phyloP scores from a whole-genome alignment of 2,113 vertebrate species.

The Zapornia atra region DNA sequence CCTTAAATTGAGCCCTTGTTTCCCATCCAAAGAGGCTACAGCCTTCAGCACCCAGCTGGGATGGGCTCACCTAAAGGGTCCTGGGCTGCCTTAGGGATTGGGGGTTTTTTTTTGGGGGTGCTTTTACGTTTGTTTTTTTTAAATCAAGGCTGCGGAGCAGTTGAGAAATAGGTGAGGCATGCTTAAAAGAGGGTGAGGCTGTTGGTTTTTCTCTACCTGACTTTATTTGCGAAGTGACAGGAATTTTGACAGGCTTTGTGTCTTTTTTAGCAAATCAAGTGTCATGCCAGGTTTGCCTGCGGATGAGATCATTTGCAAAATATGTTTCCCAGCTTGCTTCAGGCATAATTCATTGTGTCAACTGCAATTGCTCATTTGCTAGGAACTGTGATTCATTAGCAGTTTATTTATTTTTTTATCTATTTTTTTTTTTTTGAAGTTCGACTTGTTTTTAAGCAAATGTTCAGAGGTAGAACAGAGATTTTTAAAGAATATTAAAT shows the following conservation, averaged over 20 bases:
- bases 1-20: neutral
- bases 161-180: conserved; percentile 23
- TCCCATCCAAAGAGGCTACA: fast-evolving
- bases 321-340: conserved; percentile 67
- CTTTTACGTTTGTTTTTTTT: no score
- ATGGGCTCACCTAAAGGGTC: neutral
- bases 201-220: conserved; percentile 57
- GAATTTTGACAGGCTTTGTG: conserved; percentile 60
- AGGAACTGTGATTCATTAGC: conserved; percentile 54
- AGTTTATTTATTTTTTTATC: neutral
- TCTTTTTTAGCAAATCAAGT: conserved; percentile 66
- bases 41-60: neutral
- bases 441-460: conserved; percentile 23
- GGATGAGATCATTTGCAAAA: conserved; percentile 75
- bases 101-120: neutral
- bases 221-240: conserved; percentile 54
- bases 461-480: conserved; percentile 10
- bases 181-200: conserved; percentile 29
- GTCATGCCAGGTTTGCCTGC: conserved; percentile 68
- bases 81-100: neutral
- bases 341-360: conserved; percentile 58
- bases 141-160: neutral
- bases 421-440: neutral
- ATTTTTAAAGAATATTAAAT: neutral
- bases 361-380: conserved; percentile 60